These are phyloP conservation scores for Chromobotia macracanthus DNA, from an alignment of 2,797 vertebrate genomes.

Conservation along the genomic window DNA sequence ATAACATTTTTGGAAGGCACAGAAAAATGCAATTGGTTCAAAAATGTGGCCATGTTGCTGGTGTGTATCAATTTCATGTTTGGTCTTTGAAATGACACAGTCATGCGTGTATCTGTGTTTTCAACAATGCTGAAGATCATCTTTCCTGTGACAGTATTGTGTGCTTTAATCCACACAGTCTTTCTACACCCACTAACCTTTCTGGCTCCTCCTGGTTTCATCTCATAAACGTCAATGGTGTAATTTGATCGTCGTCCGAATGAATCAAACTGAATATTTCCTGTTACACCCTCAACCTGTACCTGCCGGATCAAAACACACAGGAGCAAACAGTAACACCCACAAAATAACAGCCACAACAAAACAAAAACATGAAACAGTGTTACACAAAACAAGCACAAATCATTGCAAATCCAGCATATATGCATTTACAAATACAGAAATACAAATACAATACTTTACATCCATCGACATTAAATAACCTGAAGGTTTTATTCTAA, in stretches of 20 bases:
- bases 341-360: slow-evolving; percentile 17
- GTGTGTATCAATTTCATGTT: no score
- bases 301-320: slow-evolving; percentile 78
- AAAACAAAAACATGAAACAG: not conserved
- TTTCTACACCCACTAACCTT: slow-evolving; percentile 80
- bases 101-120: not conserved
- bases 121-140: not conserved
- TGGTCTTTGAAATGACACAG: no score
- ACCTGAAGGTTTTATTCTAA: no score
- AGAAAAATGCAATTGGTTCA: no score
- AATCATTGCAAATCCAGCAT: not conserved
- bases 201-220: slow-evolving; percentile 86
- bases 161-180: slow-evolving; percentile 18
- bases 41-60: no score
- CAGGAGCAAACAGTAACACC: slow-evolving; percentile 25
- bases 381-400: not conserved
- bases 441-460: no score
- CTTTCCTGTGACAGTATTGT: not conserved
- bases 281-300: slow-evolving; percentile 97
- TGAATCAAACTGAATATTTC: slow-evolving; percentile 97
- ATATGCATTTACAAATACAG: no score
- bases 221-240: slow-evolving; percentile 96
- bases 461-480: no score
- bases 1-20: no score
- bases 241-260: slow-evolving; percentile 95